Base-by-base conservation (phyloP, 2,888 invertebrate species). In the Diarsia rubi region DNA sequence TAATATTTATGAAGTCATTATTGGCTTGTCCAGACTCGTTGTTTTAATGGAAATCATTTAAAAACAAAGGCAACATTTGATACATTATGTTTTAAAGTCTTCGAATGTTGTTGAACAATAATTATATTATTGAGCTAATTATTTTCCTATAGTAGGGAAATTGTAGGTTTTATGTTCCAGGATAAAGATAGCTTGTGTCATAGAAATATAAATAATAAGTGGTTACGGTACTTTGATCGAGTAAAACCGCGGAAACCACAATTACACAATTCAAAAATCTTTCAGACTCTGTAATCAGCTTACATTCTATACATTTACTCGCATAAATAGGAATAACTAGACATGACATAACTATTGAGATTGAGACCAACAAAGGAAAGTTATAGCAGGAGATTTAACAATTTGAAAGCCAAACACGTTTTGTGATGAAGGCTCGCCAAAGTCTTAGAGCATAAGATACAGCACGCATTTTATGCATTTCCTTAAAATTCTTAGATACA, bases 161-260 rank as follows among this genome's bases (percentile, higher is more conserved):
- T n/a, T 2, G 11, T 54, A 24, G 8, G 12, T 73, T 45, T 81
- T 31, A 6, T 14, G 9, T 24, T 75, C 12, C 14, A 44, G 21
- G 12, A 47, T 31, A 63, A 31, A 75, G 24, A 3, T n/a, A 44
- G 21, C 5, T 63, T 31, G 9, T 11, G 42, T 64, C 21, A 57
- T 16, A 16, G 11, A 21, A 24, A 49, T 52, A 49, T 11, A 12
- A 69, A 21, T 49, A 69, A n/a, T 45, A 16, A 21, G 24, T 27
- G 21, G 11, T 1, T 49, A 9, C 12, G 16, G n/a, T 57, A 47
- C 16, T 21, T 59, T 62, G 42, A 62, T 42, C n/a, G 42, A 24
- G n/a, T 16, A n/a, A 62, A 66, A 78, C 66, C 31, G 45, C 68
- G 60, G 54, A 82, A 78, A 78, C 82, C 82, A 62, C 60, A 82